Percentiles rank a stretch among this genome's conserved stretches.
Evolutionary conservation across 2,888 invertebrate genomes (phyloP).

Genomic region (Ferdinandea cuprea): DNA sequence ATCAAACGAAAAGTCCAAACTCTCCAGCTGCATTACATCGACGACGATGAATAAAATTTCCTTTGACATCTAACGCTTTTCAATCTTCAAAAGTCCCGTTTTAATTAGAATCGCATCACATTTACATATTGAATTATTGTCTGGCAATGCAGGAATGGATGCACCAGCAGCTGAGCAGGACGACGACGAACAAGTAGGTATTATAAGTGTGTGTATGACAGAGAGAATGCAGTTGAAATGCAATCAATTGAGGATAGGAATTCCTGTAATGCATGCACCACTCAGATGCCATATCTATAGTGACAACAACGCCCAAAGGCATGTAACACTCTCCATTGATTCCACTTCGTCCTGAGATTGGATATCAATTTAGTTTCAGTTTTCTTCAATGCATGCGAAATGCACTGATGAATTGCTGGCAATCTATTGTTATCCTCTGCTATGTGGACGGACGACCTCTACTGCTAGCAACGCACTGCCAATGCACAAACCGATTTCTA

Average conservation of each 20-base stretch:
- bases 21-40: slow-evolving; percentile 24
- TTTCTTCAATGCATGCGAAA: slow-evolving; percentile 67
- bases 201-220: neutral
- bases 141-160: slow-evolving; percentile 13
- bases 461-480: too few relatives aligned
- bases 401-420: slow-evolving; percentile 56
- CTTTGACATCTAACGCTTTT: slow-evolving; percentile 52
- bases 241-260: slow-evolving; percentile 59
- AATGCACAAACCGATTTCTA: slow-evolving; percentile 7
- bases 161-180: slow-evolving; percentile 24
- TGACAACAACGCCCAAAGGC: slow-evolving; percentile 59
- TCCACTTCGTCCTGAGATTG: slow-evolving; percentile 66
- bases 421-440: slow-evolving; percentile 18
- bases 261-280: slow-evolving; percentile 66
- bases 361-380: slow-evolving; percentile 69
- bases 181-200: neutral
- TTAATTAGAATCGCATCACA: slow-evolving; percentile 69
- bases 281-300: slow-evolving; percentile 36
- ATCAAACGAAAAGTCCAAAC: slow-evolving; percentile 29
- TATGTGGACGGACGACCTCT: neutral
- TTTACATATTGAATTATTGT: slow-evolving; percentile 66
- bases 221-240: slow-evolving; percentile 62
- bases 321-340: slow-evolving; percentile 67
- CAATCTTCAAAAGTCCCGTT: slow-evolving; percentile 46
- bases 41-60: slow-evolving; percentile 18